Conservation (phyloP, 1,140 invertebrate genomes). For the Atta colombica region DNA sequence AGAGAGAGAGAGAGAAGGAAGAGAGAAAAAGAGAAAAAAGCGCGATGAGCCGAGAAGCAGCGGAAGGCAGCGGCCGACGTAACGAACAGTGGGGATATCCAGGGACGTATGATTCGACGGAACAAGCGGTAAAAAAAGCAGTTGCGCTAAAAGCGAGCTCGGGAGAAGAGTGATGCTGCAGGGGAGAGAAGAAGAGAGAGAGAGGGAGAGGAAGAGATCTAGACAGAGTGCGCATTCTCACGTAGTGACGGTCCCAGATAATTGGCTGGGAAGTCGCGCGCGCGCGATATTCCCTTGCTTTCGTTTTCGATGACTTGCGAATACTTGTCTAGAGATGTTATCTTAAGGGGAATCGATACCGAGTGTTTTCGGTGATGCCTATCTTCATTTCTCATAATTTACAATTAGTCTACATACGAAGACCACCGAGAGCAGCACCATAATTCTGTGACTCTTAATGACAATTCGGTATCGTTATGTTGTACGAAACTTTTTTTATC, state of each 20-base stretch:
- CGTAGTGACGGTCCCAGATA: slow-evolving; percentile 61
- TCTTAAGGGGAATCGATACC: background rate
- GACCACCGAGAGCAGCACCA: no score
- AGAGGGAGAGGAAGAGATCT: slow-evolving; percentile 13
- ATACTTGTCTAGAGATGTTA: slow-evolving; percentile 5
- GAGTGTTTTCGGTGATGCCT: background rate
- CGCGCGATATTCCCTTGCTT: slow-evolving; percentile 17
- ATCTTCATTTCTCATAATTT: background rate
- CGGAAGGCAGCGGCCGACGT: slow-evolving; percentile 61
- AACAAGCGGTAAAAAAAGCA: slow-evolving; percentile 62
- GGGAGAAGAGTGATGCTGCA: slow-evolving; percentile 45
- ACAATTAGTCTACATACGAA: background rate
- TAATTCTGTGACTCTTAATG: no score
- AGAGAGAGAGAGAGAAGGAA: slow-evolving; percentile 72
- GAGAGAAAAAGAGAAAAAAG: slow-evolving; percentile 71
- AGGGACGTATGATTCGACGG: slow-evolving; percentile 74
- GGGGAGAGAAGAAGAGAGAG: slow-evolving; percentile 10
- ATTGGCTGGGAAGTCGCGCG: slow-evolving; percentile 64
- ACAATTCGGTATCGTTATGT: no score
- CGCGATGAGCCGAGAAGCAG: slow-evolving; percentile 80
- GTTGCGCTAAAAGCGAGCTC: slow-evolving; percentile 65
- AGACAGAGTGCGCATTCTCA: slow-evolving; percentile 67
- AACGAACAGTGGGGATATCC: slow-evolving; percentile 71
- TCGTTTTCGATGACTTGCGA: slow-evolving; percentile 36
- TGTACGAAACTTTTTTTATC: no score